Percentiles rank a stretch among this genome's conserved stretches.
Conservation (phyloP, 1,140 invertebrate genomes). For the Ostrea denselamellosa region DNA sequence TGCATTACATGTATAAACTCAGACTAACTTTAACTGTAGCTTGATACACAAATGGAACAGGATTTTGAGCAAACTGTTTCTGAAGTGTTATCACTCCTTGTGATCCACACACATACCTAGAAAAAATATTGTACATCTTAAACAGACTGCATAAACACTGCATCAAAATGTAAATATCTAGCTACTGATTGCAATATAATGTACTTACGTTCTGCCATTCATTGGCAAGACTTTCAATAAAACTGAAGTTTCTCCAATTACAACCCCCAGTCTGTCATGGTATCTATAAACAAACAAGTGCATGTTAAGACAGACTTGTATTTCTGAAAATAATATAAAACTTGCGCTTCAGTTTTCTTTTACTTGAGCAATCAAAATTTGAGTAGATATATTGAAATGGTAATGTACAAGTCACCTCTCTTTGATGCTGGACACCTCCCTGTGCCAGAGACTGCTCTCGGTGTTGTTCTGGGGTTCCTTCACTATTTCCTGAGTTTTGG, state of each 20-base stretch:
- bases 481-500: slow-evolving; percentile 22
- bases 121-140: not conserved
- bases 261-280: slow-evolving; percentile 82
- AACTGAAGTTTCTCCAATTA: slow-evolving; percentile 85
- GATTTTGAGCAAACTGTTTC: slow-evolving; percentile 84
- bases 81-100: slow-evolving; percentile 84
- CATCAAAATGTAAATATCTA: no score
- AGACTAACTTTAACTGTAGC: slow-evolving; percentile 81
- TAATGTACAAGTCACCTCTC: slow-evolving; percentile 53
- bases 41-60: slow-evolving; percentile 85
- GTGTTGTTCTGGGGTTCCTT: slow-evolving; percentile 40
- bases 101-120: slow-evolving; percentile 71
- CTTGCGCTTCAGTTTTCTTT: no score
- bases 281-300: slow-evolving; percentile 68
- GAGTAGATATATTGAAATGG: no score
- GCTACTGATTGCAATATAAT: not conserved
- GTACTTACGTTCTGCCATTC: slow-evolving; percentile 82
- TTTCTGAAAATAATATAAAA: no score
- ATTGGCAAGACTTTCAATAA: slow-evolving; percentile 87
- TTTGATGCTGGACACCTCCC: slow-evolving; percentile 57
- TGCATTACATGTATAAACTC: not conserved
- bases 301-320: not conserved
- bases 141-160: no score
- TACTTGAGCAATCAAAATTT: no score
- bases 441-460: slow-evolving; percentile 53